Percentiles rank a stretch among this genome's conserved stretches.
These are phyloP conservation scores for Australoheros facetus DNA, from an alignment of 2,797 vertebrate species.

Conservation along the genomic window DNA sequence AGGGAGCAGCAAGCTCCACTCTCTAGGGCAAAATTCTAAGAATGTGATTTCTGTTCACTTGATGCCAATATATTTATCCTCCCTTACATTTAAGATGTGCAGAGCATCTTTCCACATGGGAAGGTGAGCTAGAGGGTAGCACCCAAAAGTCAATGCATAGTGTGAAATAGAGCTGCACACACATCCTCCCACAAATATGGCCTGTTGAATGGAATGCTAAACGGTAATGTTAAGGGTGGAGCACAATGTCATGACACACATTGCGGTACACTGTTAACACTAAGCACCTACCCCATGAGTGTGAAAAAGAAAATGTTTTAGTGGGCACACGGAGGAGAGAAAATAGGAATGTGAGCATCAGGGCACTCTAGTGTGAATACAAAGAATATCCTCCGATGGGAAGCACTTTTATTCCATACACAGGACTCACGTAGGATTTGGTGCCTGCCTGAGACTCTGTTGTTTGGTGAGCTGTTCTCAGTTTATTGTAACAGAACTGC, in stretches of 20 bases:
- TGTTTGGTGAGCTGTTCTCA: accelerated
- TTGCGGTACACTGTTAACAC: neutral
- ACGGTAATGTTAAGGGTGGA: neutral
- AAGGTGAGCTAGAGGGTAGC: constrained; percentile 3
- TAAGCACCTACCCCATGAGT: neutral
- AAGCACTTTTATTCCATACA: neutral
- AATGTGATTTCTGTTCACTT: neutral
- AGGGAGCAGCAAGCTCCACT: neutral
- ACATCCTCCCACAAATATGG: neutral
- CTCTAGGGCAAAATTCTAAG: neutral
- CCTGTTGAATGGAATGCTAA: neutral
- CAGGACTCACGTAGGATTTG: accelerated
- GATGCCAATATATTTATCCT: neutral
- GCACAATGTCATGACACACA: neutral
- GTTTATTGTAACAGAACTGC: neutral
- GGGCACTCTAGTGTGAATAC: neutral
- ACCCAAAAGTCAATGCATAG: neutral
- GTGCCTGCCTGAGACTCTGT: neutral
- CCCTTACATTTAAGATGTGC: neutral
- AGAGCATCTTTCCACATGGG: neutral
- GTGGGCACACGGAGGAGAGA: neutral
- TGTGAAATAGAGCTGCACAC: neutral
- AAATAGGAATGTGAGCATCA: neutral
- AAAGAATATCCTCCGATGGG: neutral
- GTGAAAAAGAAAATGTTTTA: neutral